These are phyloP conservation scores for Gobio occitaniae DNA, from an alignment of 2,797 vertebrate genomes.

Conservation along the genomic window DNA sequence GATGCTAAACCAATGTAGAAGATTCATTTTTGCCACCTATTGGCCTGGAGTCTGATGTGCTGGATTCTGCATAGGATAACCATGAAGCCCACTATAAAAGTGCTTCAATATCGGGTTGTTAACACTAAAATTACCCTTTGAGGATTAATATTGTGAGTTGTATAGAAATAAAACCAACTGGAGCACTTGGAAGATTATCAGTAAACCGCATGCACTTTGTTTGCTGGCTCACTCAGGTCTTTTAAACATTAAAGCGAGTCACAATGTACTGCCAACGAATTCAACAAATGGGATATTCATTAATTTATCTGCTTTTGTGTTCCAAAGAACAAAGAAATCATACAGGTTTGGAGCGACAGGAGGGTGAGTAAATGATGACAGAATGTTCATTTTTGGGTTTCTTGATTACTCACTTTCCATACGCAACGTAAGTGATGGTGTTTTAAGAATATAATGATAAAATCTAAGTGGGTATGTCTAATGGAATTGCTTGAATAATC, in stretches of 20 bases:
- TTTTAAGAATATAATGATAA: not conserved
- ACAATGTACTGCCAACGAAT: slow-evolving; percentile 3
- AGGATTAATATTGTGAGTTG: not conserved
- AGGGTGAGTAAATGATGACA: slow-evolving; percentile 8
- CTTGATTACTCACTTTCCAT: not conserved
- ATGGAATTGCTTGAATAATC: not conserved
- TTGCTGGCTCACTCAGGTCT: not conserved
- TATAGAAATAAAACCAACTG: not conserved
- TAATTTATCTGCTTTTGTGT: slow-evolving; percentile 13
- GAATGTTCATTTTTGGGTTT: slow-evolving; percentile 7
- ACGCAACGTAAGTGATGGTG: not conserved
- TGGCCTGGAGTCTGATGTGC: not conserved
- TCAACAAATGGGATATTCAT: slow-evolving; percentile 17
- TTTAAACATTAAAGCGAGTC: slow-evolving; percentile 21
- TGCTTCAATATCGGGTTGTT: not conserved
- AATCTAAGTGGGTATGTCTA: not conserved
- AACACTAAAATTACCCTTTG: not conserved
- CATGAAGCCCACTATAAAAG: not conserved
- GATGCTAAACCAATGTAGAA: not conserved
- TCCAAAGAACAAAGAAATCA: slow-evolving; percentile 18
- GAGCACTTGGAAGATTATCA: slow-evolving; percentile 14
- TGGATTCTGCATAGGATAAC: not conserved
- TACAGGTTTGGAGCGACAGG: not conserved
- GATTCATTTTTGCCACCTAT: not conserved
- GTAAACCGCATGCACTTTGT: slow-evolving; percentile 2